Base-by-base conservation (phyloP, 2,113 vertebrate species). In the Oreochromis aureus region DNA sequence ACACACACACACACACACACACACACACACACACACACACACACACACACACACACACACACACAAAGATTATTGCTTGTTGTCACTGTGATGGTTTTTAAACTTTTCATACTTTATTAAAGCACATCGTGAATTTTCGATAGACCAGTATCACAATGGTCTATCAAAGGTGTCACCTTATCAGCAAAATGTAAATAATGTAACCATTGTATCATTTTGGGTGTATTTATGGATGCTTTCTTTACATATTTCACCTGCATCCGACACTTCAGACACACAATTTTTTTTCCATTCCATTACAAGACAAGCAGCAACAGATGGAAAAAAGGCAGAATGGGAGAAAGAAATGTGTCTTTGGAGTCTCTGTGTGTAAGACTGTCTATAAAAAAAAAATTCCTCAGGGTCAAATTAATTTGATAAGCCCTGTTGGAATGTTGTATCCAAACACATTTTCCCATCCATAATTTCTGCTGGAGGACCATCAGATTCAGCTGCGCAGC, bases 321-420 rank as follows among this genome's bases (percentile, higher is more conserved):
- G 78, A 78, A 32, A 27, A 81, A 55, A 78, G 36, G 53, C 69
- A 82, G 24, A 44, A 66, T 30, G 24, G 34, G 30, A 32, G 10
- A n/a, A 41, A 79, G 46, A 76, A 48, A 56, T 36, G 34, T 71
- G 59, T 76, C 27, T 83, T 85, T 48, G 22, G 76, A 32, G 56
- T 82, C 81, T 81, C 44, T 63, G 51, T 32, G 18, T 73, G 66
- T 81, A 59, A 87, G 61, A 59, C 16, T 81, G 63, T 63, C 58
- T 87, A 36, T 36, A 80, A 82, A 87, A 24, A 24, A 27, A 44
- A 76, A 44, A 92, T 86, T 92, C 89, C 85, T 82, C 32, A 32
- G 55, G 46, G 51, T 84, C 44, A 88, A 89, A 91, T 90, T 54
- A 87, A 91, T 92, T 90, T 19, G 86, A 91, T 93, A 92, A 94